A percentile compares a stretch with the other conserved stretches of the same genome.
Conservation (phyloP, 1,140 invertebrate species). For the Physella acuta region DNA sequence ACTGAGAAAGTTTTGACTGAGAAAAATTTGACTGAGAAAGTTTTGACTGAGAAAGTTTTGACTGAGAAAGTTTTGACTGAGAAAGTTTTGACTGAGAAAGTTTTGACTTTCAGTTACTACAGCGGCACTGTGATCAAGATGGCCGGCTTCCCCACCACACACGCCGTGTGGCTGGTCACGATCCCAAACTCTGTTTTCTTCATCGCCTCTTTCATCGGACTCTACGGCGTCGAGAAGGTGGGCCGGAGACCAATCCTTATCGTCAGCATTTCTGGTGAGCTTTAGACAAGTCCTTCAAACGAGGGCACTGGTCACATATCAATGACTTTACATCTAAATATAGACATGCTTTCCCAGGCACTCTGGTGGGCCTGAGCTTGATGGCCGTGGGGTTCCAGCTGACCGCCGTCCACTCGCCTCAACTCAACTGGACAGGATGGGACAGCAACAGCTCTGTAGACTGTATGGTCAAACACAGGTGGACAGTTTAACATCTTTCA, state of each 20-base stretch:
- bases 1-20: no score
- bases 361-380: constrained; percentile 59
- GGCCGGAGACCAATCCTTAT: constrained; percentile 65
- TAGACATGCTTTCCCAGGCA: constrained; percentile 49
- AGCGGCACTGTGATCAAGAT: constrained; percentile 68
- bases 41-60: no score
- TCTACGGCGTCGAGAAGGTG: constrained; percentile 66
- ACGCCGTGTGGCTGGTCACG: constrained; percentile 68
- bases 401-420: constrained; percentile 54
- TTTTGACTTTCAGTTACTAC: constrained; percentile 63
- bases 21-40: no score
- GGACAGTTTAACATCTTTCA: constrained; percentile 4
- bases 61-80: no score
- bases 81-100: no score
- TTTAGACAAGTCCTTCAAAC: no score
- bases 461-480: no score
- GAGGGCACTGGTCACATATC: no score
- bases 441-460: no score
- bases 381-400: constrained; percentile 64
- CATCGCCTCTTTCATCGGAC: constrained; percentile 65
- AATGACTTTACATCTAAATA: constrained; percentile 3
- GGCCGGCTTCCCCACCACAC: constrained; percentile 64
- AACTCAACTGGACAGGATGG: no score
- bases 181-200: constrained; percentile 65
- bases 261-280: constrained; percentile 56